Base-by-base conservation (phyloP, 2,797 vertebrate species). In the Hydrolagus colliei region DNA sequence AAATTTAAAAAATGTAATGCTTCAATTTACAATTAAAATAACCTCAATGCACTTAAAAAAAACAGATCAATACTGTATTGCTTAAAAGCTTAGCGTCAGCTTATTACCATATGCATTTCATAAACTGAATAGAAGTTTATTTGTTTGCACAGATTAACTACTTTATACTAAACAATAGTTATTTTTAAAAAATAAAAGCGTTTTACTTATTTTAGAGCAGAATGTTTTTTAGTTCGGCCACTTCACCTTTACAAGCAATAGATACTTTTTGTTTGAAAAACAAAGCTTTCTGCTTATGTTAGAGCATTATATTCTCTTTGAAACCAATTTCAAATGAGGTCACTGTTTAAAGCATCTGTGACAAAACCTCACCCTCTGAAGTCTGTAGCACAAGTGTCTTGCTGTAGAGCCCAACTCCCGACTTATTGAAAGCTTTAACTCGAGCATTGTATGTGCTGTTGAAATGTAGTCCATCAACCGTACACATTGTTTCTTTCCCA, bases 401-500 rank as follows among this genome's bases (percentile, higher is more conserved):
- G 96, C 98, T 99, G 94, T 98, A 99, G 16, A 95, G 97, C 88
- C 98, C 98, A 87, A 98, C 96, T 74, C 98, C 98, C 0, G 96
- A 95, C 90, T 94, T 95, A 89, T 99, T 99, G 89, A 97, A 99
- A 88, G 98, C 98, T 91, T 99, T 99, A 88, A 99, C 96, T 0
- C 98, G 95, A 14, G 97, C 96, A n/a, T 93, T 98, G 91, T 99
- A 99, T 0, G 95, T 98, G 94, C 98, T 99, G 94, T 99, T 96
- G 94, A 97, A 99, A 91, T 99, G 98, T 86, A 99, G 97, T 20
- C 98, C 98, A 0, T 99, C 98, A 92, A 99, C 98, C 0, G 98
- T 99, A 93, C 98, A 99, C 95, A 99, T 98, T 86, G 95, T 99
- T 93, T 99, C 98, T 86, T 95, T 95, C 63, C 97, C 98, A 87